Percentiles rank a stretch among this genome's conserved stretches.
These are phyloP conservation scores for Drosophila helvetica DNA, from an alignment of 2,888 invertebrate genomes.

Conservation along the genomic window DNA sequence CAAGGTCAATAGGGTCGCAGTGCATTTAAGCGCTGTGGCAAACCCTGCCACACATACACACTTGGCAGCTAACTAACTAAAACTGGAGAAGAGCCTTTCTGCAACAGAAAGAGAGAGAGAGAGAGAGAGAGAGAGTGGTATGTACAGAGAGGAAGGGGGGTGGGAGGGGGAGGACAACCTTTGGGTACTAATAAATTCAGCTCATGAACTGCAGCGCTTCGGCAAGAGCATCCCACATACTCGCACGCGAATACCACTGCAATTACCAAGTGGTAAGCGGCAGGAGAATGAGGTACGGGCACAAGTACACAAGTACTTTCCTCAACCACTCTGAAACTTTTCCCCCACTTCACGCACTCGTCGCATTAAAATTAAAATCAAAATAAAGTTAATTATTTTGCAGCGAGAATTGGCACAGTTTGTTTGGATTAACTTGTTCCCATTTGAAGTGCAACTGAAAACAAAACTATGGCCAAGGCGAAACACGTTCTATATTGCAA, in stretches of 20 bases:
- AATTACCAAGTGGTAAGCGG: slow-evolving; percentile 36
- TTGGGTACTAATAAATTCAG: slow-evolving; percentile 65
- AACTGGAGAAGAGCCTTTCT: slow-evolving; percentile 3
- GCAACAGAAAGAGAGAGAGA: not conserved
- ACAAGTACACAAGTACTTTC: slow-evolving; percentile 14
- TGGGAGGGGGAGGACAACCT: slow-evolving; percentile 8
- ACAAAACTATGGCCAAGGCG: slow-evolving; percentile 5
- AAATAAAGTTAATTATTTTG: slow-evolving; percentile 21
- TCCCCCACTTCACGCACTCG: slow-evolving; percentile 34
- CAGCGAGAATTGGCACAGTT: slow-evolving; percentile 29
- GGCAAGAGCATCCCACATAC: slow-evolving; percentile 25
- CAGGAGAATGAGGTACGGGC: not conserved
- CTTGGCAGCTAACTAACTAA: slow-evolving; percentile 47
- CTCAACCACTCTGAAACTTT: slow-evolving; percentile 31
- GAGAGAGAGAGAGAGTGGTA: not conserved
- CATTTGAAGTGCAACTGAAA: slow-evolving; percentile 24
- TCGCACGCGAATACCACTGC: slow-evolving; percentile 7
- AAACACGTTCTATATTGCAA: slow-evolving; percentile 41
- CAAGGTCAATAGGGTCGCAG: slow-evolving; percentile 66
- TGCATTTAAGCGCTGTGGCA: slow-evolving; percentile 60
- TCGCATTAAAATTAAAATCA: slow-evolving; percentile 44
- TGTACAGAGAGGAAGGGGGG: not conserved
- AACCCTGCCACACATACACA: slow-evolving; percentile 28
- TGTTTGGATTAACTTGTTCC: slow-evolving; percentile 30
- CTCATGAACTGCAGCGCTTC: slow-evolving; percentile 51